phyloP scores from a whole-genome alignment of 2,888 invertebrate genomes.

The Cephus rjabovi region DNA sequence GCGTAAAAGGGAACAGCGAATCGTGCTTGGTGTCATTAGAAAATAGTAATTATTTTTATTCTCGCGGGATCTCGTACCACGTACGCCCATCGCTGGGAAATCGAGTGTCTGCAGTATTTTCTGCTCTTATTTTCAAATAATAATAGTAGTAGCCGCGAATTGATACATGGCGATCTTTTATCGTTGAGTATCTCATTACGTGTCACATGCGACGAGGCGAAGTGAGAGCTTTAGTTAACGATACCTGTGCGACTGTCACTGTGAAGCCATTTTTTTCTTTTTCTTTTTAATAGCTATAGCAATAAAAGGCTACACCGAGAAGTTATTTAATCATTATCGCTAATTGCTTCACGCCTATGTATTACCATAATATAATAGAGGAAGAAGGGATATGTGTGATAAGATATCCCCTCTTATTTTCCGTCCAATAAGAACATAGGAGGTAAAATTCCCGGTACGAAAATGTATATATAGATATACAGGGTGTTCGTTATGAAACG shows the following conservation, averaged over 20 bases:
- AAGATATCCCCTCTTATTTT: neutral
- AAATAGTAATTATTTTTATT: neutral
- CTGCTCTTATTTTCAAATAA: neutral
- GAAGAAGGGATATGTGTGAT: neutral
- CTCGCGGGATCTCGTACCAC: neutral
- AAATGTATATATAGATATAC: neutral
- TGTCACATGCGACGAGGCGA: neutral
- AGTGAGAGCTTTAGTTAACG: neutral
- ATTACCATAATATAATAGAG: neutral
- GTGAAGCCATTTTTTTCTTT: neutral
- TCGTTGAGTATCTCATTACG: neutral
- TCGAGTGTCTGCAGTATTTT: neutral
- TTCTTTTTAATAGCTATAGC: neutral
- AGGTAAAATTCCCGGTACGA: neutral
- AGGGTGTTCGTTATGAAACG: too few relatives aligned
- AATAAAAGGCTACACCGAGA: neutral
- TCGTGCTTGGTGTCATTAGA: neutral
- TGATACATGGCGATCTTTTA: neutral
- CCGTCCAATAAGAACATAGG: neutral
- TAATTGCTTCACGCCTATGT: neutral
- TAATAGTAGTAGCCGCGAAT: neutral
- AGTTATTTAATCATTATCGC: neutral
- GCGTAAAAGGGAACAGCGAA: neutral
- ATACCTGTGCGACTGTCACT: neutral
- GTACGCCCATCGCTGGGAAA: neutral